Evolutionary conservation across 2,888 invertebrate genomes (phyloP), one percentile per base, ranked within the genome.

Genomic region (Eurytoma californica): DNA sequence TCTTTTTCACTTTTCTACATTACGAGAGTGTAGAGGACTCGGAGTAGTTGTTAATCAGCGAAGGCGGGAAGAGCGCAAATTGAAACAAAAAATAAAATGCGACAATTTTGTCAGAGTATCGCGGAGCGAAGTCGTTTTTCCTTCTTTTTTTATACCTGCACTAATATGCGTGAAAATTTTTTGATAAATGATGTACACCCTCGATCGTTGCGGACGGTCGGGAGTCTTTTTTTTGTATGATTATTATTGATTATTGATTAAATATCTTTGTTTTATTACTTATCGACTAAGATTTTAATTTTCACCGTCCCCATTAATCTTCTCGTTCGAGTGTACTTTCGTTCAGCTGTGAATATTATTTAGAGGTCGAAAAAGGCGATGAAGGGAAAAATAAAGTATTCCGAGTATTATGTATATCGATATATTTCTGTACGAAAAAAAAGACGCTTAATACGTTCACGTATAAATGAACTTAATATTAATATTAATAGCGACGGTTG

Each of bases 341-440:
- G 28, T 55, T 72, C 72, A 72, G 77, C 77, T 68, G 67, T 68
- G 67, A 67, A 72, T 68, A 72, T 47, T n/a, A 12, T 66, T 77
- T 67, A 39, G 55, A 47, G 14, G 47, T 39, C 20, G 47, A 39
- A 49, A 76, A 67, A 61, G 47, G 16, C 14, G 24, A 60, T 39
- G 51, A 49, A 28, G 53, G 49, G n/a, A 18, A 12, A 13, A 72
- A 61, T 4, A 72, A 61, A 30, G 20, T 47, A 18, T 53, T 53
- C 16, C 53, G 53, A 53, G 53, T 53, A 53, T 53, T n/a, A 4
- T 53, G 7, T 53, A 53, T 53, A 30, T 65, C 28, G 1, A 20
- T 63, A 63, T 61, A 60, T 4, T 61, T 60, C 2, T 60, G 24
- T 51, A 67, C 13, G 53, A 53, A 70, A 63, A n/a, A 57, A 57